These are phyloP conservation scores for Babyrousa celebensis DNA, from an alignment of 2,797 vertebrate species.

Conservation along the genomic window DNA sequence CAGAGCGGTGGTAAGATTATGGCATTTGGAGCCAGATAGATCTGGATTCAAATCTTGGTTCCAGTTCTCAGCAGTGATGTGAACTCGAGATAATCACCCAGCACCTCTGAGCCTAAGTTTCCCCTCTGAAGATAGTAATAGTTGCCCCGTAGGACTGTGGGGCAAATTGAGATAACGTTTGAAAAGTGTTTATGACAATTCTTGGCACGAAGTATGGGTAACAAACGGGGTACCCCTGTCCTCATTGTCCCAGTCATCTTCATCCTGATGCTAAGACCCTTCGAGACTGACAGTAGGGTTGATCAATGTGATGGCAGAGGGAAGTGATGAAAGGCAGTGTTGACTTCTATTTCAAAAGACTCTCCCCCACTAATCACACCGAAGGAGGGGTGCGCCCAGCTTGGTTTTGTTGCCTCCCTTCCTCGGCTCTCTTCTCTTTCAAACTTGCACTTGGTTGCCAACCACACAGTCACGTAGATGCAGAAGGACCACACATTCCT, in stretches of 20 bases:
- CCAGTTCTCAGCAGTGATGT: neutral
- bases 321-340: neutral
- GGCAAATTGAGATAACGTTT: neutral
- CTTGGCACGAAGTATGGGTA: neutral
- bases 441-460: slow-evolving; percentile 60
- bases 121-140: neutral
- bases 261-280: neutral
- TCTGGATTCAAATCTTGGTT: slow-evolving; percentile 50
- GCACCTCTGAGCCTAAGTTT: slow-evolving; percentile 11
- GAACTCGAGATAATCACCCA: neutral
- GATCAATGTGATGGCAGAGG: neutral
- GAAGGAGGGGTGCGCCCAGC: neutral
- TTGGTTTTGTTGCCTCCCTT: neutral
- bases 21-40: neutral
- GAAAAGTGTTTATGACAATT: slow-evolving; percentile 20
- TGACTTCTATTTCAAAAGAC: slow-evolving; percentile 30
- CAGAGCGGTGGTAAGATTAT: neutral
- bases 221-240: neutral
- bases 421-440: slow-evolving; percentile 30
- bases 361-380: neutral
- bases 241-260: neutral
- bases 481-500: slow-evolving; percentile 54
- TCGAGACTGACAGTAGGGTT: neutral
- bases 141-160: neutral
- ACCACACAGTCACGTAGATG: neutral